These are phyloP conservation scores for Lepidurus apus DNA, from an alignment of 1,140 invertebrate genomes.

Conservation along the genomic window DNA sequence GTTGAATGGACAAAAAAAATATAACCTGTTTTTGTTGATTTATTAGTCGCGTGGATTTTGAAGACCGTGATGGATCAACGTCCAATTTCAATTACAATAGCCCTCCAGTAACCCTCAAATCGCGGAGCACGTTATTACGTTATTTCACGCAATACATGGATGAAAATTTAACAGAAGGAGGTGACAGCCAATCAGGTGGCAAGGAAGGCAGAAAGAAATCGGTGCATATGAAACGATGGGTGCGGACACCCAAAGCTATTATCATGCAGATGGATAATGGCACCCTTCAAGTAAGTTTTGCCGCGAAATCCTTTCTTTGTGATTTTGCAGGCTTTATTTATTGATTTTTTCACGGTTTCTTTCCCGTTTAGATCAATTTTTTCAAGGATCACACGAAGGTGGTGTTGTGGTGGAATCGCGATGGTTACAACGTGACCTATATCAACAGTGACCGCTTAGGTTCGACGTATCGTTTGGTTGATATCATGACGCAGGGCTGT, in stretches of 20 bases:
- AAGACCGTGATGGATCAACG: slow-evolving; percentile 50
- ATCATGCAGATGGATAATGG: slow-evolving; percentile 57
- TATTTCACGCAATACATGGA: slow-evolving; percentile 61
- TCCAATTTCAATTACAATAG: slow-evolving; percentile 47
- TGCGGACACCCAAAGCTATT: slow-evolving; percentile 55
- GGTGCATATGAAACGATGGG: slow-evolving; percentile 54
- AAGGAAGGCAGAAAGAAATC: slow-evolving; percentile 37
- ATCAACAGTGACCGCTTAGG: slow-evolving; percentile 55
- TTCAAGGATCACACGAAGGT: slow-evolving; percentile 60
- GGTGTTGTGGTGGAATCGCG: slow-evolving; percentile 44
- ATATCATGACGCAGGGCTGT: slow-evolving; percentile 55
- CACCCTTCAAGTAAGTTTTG: slow-evolving; percentile 52
- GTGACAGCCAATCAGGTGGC: slow-evolving; percentile 36
- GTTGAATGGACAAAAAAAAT: not conserved
- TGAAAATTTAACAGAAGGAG: slow-evolving; percentile 55
- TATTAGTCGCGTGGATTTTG: slow-evolving; percentile 54
- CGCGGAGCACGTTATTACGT: slow-evolving; percentile 53
- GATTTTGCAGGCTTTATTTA: not conserved
- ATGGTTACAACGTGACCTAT: slow-evolving; percentile 51
- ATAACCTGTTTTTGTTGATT: slow-evolving; percentile 13
- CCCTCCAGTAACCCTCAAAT: slow-evolving; percentile 50
- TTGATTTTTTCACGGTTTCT: slow-evolving; percentile 29
- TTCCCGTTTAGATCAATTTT: slow-evolving; percentile 53
- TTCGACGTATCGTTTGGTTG: slow-evolving; percentile 55
- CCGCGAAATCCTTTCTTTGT: not conserved